Base-by-base conservation (phyloP, 2,888 invertebrate genomes). In the Cheilosia grossa region DNA sequence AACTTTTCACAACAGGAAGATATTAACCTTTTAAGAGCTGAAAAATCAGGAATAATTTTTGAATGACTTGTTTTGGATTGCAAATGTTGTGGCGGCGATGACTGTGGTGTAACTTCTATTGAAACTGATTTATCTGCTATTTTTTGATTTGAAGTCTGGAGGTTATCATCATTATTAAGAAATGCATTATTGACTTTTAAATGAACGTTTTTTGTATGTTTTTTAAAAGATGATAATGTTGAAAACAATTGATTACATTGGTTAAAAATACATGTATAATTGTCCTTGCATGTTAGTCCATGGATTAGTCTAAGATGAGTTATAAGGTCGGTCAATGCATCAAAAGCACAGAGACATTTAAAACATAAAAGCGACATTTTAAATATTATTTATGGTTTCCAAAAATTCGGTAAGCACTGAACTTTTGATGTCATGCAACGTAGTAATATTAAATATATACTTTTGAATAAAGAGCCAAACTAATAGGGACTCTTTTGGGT, bases 291-390 rank as follows among this genome's bases (percentile, higher is more conserved):
- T 21, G 33, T 37, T n/a, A 72, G 59, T 2, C 72, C 61, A 72
- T 72, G 72, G 15, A 72, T 61, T 24, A 15, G 24, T 61, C 27
- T 72, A n/a, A 72, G 53, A 61, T 72, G 72, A 15, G 27, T 54
- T 27, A 42, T 19, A 44, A 61, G 17, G 4, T 47, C 47, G n/a
- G 47, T n/a, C 9, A 47, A 47, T 6, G n/a, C 7, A 47, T 17
- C 61, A 61, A 33, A 47, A 47, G 59, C 3, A 27, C 27, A 17
- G 37, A 42, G 27, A 15, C 19, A 42, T 42, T 17, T 27, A 59
- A 42, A 24, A 27, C n/a, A 61, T 9, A 6, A 7, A 15, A 61
- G 27, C 13, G 27, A 3, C 7, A 40, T 21, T 63, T 63, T 63
- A 47, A 47, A 17, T 17, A 19, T 17, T 47, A 13, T 33, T 63